These are phyloP conservation scores for Vespertilio murinus DNA, from an alignment of 2,797 vertebrate species.

Conservation along the genomic window DNA sequence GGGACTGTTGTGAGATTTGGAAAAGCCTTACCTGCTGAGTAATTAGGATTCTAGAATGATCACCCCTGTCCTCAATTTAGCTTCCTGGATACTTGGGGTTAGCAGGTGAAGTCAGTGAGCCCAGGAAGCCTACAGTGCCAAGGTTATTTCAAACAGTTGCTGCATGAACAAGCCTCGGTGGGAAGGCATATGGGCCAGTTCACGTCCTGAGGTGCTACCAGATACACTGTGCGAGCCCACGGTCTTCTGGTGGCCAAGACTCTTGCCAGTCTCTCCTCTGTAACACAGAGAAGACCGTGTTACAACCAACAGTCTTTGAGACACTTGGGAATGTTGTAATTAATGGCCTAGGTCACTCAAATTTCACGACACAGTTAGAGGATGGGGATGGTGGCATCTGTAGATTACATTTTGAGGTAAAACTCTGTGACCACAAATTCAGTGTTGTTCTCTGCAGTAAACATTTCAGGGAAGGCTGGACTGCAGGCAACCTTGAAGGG, in stretches of 20 bases:
- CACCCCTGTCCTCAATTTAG: not conserved
- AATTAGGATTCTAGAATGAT: not conserved
- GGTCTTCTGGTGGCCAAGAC: not conserved
- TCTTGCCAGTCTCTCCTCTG: not conserved
- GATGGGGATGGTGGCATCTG: not conserved
- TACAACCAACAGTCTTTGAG: slow-evolving; percentile 46
- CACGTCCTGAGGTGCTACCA: not conserved
- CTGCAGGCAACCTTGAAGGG: not conserved
- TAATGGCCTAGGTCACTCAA: slow-evolving; percentile 45
- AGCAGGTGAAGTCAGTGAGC: not conserved
- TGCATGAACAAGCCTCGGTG: not conserved
- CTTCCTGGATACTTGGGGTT: not conserved
- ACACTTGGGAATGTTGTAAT: slow-evolving; percentile 38
- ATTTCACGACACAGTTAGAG: slow-evolving; percentile 50
- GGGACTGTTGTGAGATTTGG: not conserved
- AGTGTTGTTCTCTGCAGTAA: not conserved
- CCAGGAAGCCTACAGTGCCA: not conserved
- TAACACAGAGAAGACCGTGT: not conserved
- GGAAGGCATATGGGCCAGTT: not conserved
- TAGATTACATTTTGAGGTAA: slow-evolving; percentile 59
- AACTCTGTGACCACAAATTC: not conserved
- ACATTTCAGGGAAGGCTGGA: slow-evolving; percentile 15
- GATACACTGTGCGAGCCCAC: not conserved
- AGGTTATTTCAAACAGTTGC: not conserved
- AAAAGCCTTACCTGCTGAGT: not conserved